phyloP scores from a whole-genome alignment of 2,888 invertebrate species.

The Platypus cylindrus region DNA sequence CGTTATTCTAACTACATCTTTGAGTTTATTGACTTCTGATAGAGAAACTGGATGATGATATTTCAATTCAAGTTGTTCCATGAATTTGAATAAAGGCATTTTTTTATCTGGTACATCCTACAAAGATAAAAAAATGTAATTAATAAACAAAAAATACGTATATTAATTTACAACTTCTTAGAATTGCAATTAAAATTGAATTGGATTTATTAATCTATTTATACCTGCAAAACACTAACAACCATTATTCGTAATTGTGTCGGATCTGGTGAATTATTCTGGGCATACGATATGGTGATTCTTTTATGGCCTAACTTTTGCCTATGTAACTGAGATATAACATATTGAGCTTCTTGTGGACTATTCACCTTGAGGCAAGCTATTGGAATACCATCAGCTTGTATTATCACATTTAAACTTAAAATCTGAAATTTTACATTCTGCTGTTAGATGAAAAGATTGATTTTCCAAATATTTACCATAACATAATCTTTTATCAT shows the following conservation, averaged over 20 bases:
- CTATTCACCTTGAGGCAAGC: constrained; percentile 57
- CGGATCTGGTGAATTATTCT: constrained; percentile 50
- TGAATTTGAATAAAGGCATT: constrained; percentile 67
- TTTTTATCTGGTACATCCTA: constrained; percentile 61
- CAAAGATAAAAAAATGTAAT: neutral
- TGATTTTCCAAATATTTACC: too few relatives aligned
- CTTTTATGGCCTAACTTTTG: constrained; percentile 70
- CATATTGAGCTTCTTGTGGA: constrained; percentile 53
- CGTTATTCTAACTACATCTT: constrained; percentile 64
- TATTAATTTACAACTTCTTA: too few relatives aligned
- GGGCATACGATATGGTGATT: constrained; percentile 61
- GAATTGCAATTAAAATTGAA: neutral
- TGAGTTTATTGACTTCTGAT: constrained; percentile 59
- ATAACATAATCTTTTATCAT: constrained; percentile 53
- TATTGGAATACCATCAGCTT: constrained; percentile 53
- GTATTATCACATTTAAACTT: constrained; percentile 22
- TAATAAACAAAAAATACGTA: constrained; percentile 5
- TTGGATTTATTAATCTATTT: neutral
- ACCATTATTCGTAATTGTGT: constrained; percentile 56
- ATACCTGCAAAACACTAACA: constrained; percentile 51
- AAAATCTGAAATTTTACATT: constrained; percentile 10
- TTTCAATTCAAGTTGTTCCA: constrained; percentile 71
- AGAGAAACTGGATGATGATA: constrained; percentile 63
- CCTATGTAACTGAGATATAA: constrained; percentile 73
- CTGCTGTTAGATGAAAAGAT: neutral